Base-by-base conservation (phyloP, 2,113 vertebrate genomes). In the Malurus melanocephalus region DNA sequence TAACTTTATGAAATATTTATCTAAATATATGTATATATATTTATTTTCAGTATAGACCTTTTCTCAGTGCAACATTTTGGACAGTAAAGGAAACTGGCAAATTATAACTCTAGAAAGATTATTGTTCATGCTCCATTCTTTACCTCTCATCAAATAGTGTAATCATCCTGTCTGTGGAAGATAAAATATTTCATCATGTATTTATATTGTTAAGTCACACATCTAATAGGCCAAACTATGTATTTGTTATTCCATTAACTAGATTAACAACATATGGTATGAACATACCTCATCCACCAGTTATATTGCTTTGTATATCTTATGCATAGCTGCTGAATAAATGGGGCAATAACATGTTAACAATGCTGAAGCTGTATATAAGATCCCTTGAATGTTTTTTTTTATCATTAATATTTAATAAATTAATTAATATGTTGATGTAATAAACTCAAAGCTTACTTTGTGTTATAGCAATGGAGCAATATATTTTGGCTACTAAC, bases 361-460 rank as follows among this genome's bases (percentile, higher is more conserved):
- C 26, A 91, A 53, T 92, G 56, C 51, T 91, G 67, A 53, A 59
- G 33, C 11, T 72, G 85, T 95, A 78, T 92, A 87, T 67, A 94
- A 77, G 18, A 73, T 49, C 68, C 81, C 48, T 96, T 59, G 75
- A 95, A 93, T 90, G 16, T 22, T 24, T 91, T 94, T 95, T 95
- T 93, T 87, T 17, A 71, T 87, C 85, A 96, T 97, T 95, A 97
- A 97, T 96, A 97, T 96, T 97, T 97, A 95, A 97, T 96, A 82
- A 95, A 96, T 94, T 94, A 96, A 96, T 97, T 97, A 96, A 95
- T 93, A 30, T 87, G 38, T 35, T 74, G 80, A 92, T 85, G 46
- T 85, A 92, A 94, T 95, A 91, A 95, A 94, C 76, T 78, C 90
- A 92, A 75, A 93, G 72, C 67, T 92, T 81, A 75, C 52, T 86